Evolutionary conservation across 2,113 vertebrate species (phyloP).

Genomic region (Scopus umbretta): DNA sequence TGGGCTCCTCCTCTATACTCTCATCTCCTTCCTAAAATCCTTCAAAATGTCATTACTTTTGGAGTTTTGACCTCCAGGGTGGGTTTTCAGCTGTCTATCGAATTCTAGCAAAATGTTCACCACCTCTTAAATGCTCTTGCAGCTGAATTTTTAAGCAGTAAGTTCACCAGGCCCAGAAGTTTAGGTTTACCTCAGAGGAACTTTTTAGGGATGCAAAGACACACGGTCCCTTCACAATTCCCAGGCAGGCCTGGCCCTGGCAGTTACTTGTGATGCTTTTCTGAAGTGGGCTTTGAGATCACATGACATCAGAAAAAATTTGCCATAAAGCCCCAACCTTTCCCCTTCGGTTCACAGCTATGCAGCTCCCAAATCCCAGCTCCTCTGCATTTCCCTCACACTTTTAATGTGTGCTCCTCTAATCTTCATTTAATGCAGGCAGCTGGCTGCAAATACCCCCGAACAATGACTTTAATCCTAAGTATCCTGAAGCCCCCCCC

Average conservation of each 20-base stretch:
- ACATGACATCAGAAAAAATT: constrained; percentile 72
- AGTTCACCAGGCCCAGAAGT: neutral
- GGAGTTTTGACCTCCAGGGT: neutral
- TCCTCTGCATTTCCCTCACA: constrained; percentile 46
- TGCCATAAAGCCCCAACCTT: constrained; percentile 65
- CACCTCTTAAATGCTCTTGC: neutral
- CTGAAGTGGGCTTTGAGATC: constrained; percentile 54
- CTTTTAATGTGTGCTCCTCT: constrained; percentile 59
- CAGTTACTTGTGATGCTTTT: neutral
- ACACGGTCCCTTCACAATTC: neutral
- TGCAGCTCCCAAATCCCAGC: constrained; percentile 68
- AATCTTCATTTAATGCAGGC: constrained; percentile 85
- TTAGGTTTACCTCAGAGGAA: neutral
- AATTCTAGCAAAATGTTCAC: neutral
- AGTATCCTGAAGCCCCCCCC: constrained; percentile 72
- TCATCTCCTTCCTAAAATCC: neutral
- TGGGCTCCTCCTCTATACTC: neutral
- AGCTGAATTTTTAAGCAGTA: neutral
- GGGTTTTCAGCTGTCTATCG: neutral
- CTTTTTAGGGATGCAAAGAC: neutral
- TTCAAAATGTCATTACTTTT: neutral
- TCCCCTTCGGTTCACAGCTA: constrained; percentile 75
- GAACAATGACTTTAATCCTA: constrained; percentile 82
- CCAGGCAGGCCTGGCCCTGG: neutral
- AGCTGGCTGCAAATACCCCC: constrained; percentile 80